Evolutionary conservation across 2,113 vertebrate species (phyloP).

Genomic region (Regulus satrapa): DNA sequence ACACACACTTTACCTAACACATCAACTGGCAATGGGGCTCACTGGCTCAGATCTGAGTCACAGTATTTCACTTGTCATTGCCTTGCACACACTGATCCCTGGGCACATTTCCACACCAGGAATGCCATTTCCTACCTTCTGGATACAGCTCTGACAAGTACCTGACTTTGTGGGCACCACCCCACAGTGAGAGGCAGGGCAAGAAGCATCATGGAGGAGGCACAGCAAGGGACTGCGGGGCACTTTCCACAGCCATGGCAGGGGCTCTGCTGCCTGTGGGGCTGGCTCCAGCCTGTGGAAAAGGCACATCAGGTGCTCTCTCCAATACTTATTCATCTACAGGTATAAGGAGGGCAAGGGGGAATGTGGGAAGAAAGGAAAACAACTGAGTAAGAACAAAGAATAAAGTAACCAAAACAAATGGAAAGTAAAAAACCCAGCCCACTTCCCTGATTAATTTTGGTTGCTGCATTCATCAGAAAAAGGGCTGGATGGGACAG

Average conservation of each 20-base stretch:
- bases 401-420: not conserved
- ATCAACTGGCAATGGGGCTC: not conserved
- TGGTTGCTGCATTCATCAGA: not conserved
- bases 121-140: not conserved
- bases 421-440: not conserved
- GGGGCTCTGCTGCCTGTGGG: not conserved
- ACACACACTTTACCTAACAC: not conserved
- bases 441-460: not conserved
- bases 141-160: not conserved
- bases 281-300: accelerated
- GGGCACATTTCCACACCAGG: not conserved
- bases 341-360: not conserved
- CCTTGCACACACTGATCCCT: accelerated
- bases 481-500: not conserved
- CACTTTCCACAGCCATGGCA: accelerated
- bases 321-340: not conserved
- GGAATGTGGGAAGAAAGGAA: not conserved
- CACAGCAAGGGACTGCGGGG: not conserved
- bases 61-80: not conserved
- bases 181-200: accelerated
- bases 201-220: not conserved
- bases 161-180: too few species aligned
- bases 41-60: not conserved
- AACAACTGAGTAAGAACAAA: not conserved
- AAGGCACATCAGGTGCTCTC: not conserved